A percentile compares a stretch with the other conserved stretches of the same genome.
phyloP scores from a whole-genome alignment of 2,113 vertebrate species.

The Euleptes europaea region DNA sequence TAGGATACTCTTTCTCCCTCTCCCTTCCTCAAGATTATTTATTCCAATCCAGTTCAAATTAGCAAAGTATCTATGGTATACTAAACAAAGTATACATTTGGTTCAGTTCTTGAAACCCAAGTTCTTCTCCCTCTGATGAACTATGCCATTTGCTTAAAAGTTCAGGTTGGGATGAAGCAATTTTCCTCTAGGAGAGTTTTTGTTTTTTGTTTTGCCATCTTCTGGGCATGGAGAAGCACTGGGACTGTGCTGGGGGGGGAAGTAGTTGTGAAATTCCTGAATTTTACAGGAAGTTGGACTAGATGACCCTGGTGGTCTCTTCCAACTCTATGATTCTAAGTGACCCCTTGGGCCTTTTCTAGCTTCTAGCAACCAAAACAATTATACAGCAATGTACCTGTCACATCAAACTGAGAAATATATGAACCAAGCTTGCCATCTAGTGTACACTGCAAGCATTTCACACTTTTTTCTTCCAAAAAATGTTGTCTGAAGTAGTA shows the following conservation, averaged over 20 bases:
- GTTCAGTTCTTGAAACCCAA: not conserved
- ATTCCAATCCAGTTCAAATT: not conserved
- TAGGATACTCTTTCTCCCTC: not conserved
- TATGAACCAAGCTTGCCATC: constrained; percentile 65
- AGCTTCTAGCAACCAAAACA: not conserved
- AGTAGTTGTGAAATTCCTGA: no score
- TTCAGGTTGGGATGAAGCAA: no score
- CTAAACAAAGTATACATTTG: not conserved
- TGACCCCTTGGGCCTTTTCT: not conserved
- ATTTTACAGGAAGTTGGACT: no score
- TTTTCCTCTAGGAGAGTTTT: no score
- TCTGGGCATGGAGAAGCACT: no score
- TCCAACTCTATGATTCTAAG: no score
- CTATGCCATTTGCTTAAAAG: not conserved
- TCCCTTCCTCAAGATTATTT: not conserved
- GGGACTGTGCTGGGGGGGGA: no score
- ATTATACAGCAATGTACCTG: not conserved
- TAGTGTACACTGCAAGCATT: constrained; percentile 60
- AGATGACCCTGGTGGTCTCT: no score
- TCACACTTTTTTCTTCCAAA: constrained; percentile 18
- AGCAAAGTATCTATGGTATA: no score
- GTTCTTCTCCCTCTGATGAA: not conserved
- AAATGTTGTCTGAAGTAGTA: not conserved
- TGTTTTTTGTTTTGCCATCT: no score
- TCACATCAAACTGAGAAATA: constrained; percentile 1